Percentiles rank a stretch among this genome's conserved stretches.
Evolutionary conservation across 1,140 invertebrate species (phyloP).

Genomic region (Drosophila suzukii): DNA sequence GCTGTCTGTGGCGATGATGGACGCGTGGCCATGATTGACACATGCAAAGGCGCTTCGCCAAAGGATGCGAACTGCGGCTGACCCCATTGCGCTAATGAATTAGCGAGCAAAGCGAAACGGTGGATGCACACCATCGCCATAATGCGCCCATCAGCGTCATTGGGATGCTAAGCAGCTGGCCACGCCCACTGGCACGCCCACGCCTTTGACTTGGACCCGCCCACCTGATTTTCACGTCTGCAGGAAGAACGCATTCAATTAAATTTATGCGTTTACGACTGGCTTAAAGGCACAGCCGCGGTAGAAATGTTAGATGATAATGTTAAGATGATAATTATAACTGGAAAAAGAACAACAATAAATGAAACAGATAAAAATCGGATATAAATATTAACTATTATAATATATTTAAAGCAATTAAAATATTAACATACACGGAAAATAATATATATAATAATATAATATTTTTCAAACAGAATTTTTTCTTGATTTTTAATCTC

Average conservation of each 20-base stretch:
- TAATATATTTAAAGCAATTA: too few relatives aligned
- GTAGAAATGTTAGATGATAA: neutral
- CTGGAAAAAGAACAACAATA: neutral
- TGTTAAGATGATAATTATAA: neutral
- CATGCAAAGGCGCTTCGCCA: constrained; percentile 41
- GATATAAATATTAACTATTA: too few relatives aligned
- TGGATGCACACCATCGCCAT: constrained; percentile 31
- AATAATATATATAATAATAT: too few relatives aligned
- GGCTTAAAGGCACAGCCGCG: constrained; percentile 5
- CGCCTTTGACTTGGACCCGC: constrained; percentile 20
- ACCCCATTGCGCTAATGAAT: constrained; percentile 52
- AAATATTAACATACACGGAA: too few relatives aligned
- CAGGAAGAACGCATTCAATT: constrained; percentile 40
- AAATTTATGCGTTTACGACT: constrained; percentile 44
- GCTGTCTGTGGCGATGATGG: constrained; percentile 23
- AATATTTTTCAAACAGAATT: too few relatives aligned
- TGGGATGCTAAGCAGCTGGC: constrained; percentile 15
- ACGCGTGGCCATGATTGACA: constrained; percentile 46
- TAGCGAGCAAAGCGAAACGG: constrained; percentile 18
- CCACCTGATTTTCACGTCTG: constrained; percentile 17
- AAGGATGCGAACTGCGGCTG: constrained; percentile 30
- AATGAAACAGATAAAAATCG: too few relatives aligned
- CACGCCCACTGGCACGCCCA: constrained; percentile 15
- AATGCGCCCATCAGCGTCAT: constrained; percentile 22
- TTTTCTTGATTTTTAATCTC: too few relatives aligned